These are phyloP conservation scores for Nasonia oneida DNA, from an alignment of 2,888 invertebrate genomes.

Conservation along the genomic window DNA sequence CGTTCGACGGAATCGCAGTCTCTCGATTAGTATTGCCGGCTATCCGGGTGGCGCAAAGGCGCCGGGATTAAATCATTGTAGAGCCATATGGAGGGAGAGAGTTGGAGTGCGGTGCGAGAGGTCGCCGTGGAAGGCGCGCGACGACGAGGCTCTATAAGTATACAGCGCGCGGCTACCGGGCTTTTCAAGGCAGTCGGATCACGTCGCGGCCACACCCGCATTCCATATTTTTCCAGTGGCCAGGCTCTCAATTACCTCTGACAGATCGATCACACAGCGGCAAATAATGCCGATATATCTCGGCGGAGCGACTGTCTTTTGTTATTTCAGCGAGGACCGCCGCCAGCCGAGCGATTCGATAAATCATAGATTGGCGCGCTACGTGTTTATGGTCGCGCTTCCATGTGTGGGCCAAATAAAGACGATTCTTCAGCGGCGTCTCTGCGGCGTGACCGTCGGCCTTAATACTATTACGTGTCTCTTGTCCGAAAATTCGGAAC, in stretches of 20 bases:
- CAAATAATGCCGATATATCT: constrained; percentile 58
- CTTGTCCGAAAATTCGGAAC: constrained; percentile 12
- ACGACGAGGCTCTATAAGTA: neutral
- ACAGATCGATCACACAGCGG: constrained; percentile 60
- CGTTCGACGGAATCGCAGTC: neutral
- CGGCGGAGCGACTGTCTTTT: constrained; percentile 37
- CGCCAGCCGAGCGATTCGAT: constrained; percentile 21
- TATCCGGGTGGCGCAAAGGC: constrained; percentile 9
- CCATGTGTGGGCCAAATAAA: neutral
- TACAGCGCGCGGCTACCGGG: constrained; percentile 23
- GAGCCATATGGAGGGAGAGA: constrained; percentile 33
- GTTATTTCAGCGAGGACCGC: constrained; percentile 48
- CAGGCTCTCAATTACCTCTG: constrained; percentile 60
- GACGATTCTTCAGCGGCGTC: constrained; percentile 24
- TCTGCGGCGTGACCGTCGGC: neutral
- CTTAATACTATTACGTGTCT: constrained; percentile 34
- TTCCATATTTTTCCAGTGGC: constrained; percentile 60
- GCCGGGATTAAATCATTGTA: constrained; percentile 46
- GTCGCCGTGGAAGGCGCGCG: neutral
- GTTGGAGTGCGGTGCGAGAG: neutral
- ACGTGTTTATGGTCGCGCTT: neutral
- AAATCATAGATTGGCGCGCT: constrained; percentile 33
- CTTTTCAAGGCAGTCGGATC: constrained; percentile 51
- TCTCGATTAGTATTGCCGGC: constrained; percentile 25
- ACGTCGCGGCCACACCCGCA: constrained; percentile 56